These are phyloP conservation scores for Escarpia spicata DNA, from an alignment of 2,888 invertebrate genomes.

Conservation along the genomic window DNA sequence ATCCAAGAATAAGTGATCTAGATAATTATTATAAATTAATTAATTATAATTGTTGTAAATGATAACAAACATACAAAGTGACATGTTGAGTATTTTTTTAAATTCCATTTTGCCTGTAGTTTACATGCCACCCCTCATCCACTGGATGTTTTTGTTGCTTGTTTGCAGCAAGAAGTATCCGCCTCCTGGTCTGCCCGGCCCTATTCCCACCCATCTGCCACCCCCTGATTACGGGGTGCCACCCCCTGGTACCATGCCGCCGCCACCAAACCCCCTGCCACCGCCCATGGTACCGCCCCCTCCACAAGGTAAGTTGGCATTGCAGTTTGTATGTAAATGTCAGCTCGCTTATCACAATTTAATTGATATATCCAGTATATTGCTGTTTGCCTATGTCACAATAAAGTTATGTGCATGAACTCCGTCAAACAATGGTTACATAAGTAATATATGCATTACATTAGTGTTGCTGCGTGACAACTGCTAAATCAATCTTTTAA, in stretches of 20 bases:
- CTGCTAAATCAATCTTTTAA: background rate
- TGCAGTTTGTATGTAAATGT: background rate
- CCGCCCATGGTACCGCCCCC: conserved; percentile 26
- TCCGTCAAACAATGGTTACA: no score
- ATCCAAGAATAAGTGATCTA: no score
- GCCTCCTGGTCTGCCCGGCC: conserved; percentile 31
- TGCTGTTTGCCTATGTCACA: no score
- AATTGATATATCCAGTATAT: no score
- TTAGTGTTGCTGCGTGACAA: background rate
- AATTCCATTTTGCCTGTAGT: background rate
- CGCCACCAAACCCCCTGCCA: conserved; percentile 20
- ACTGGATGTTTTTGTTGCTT: conserved; percentile 18
- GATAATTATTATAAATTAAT: no score
- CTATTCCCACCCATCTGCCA: conserved; percentile 34
- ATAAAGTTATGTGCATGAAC: no score
- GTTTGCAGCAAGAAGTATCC: conserved; percentile 24
- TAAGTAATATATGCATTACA: no score
- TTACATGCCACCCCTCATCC: background rate
- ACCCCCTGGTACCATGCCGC: conserved; percentile 32
- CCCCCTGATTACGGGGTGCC: conserved; percentile 41
- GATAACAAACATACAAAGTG: no score
- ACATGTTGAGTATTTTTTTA: background rate
- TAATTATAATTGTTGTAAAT: no score
- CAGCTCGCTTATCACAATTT: background rate
- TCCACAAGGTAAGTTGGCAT: conserved; percentile 17